Percentiles rank a stretch among this genome's conserved stretches.
Evolutionary conservation across 2,888 invertebrate species (phyloP).

Genomic region (Empis stercorea): DNA sequence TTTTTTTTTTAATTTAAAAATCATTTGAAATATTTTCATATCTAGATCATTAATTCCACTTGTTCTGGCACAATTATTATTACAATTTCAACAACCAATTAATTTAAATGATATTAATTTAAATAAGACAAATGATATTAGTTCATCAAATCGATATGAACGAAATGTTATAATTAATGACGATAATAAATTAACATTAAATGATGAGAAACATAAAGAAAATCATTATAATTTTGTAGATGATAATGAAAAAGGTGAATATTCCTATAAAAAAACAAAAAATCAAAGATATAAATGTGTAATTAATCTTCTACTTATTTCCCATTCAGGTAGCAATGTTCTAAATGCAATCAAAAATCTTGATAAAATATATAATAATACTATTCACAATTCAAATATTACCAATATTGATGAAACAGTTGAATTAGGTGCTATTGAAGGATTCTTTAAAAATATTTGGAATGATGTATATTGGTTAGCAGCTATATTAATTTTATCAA

Average conservation of each 20-base stretch:
- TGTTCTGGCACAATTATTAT: conserved; percentile 30
- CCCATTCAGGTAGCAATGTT: neutral
- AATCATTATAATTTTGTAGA: neutral
- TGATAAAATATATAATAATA: neutral
- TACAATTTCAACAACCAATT: conserved; percentile 27
- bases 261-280: too few relatives aligned
- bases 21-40: neutral
- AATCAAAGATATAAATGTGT: too few relatives aligned
- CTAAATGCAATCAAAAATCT: neutral
- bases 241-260: neutral
- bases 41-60: conserved; percentile 32
- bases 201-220: neutral
- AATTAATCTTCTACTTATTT: too few relatives aligned
- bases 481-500: conserved; percentile 25
- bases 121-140: neutral
- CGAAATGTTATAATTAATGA: neutral
- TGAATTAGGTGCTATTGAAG: conserved; percentile 5
- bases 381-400: neutral
- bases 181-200: neutral
- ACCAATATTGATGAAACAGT: conserved; percentile 1
- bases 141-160: conserved; percentile 1
- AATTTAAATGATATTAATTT: conserved; percentile 1
- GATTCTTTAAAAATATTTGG: conserved; percentile 21
- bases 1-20: neutral
- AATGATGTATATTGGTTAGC: conserved; percentile 30